phyloP scores from a whole-genome alignment of 1,140 invertebrate species.

The Meloidogyne floridensis region DNA sequence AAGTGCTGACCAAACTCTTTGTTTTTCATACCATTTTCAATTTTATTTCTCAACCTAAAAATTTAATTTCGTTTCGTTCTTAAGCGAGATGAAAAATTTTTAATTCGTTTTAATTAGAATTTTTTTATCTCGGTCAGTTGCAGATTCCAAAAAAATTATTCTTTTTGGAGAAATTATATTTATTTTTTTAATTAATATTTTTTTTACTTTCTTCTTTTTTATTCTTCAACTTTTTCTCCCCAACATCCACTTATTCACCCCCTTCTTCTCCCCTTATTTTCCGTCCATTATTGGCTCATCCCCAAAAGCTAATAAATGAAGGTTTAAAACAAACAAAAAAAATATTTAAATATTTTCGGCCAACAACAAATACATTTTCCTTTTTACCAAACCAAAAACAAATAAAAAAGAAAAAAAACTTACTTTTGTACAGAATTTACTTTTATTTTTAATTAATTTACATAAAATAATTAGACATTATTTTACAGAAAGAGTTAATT shows the following conservation, averaged over 20 bases:
- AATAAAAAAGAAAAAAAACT: neutral
- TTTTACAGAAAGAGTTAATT: too few relatives aligned
- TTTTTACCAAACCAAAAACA: conserved; percentile 3
- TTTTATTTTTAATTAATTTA: neutral
- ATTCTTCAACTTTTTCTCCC: neutral
- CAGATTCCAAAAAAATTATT: too few relatives aligned
- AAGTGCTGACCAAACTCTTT: too few relatives aligned
- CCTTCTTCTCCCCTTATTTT: neutral
- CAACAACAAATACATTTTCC: neutral
- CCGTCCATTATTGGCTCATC: neutral
- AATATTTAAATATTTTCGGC: conserved; percentile 5
- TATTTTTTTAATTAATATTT: neutral
- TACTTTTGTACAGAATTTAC: neutral
- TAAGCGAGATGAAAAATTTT: too few relatives aligned
- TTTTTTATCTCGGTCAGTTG: too few relatives aligned
- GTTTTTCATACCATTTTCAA: too few relatives aligned
- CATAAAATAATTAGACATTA: neutral
- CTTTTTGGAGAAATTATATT: too few relatives aligned
- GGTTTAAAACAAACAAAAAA: conserved; percentile 3
- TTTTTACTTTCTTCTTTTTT: neutral
- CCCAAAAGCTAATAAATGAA: neutral
- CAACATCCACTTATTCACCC: too few relatives aligned
- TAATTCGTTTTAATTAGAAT: too few relatives aligned
- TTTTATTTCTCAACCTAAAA: too few relatives aligned
- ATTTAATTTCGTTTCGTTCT: too few relatives aligned